Percentiles rank a stretch among this genome's conserved stretches.
These are phyloP conservation scores for Chaenodraco wilsoni DNA, from an alignment of 2,797 vertebrate genomes.

Conservation along the genomic window DNA sequence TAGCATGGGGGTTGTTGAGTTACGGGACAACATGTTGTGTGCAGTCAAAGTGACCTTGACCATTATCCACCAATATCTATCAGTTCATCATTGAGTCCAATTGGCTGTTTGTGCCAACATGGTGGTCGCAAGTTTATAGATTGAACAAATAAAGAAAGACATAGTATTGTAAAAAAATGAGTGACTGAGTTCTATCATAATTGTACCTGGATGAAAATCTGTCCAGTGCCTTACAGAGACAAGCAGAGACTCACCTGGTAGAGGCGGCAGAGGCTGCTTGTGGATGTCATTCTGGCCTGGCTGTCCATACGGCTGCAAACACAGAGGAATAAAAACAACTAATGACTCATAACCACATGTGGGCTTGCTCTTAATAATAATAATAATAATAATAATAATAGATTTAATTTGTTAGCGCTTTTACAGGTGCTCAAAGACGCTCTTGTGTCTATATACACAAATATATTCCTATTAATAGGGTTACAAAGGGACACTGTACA, in stretches of 20 bases:
- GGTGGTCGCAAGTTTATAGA: background rate
- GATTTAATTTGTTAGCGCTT: too few species aligned
- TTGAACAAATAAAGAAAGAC: background rate
- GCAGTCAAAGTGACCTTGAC: too few species aligned
- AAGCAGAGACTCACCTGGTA: slow-evolving; percentile 79
- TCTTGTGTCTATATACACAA: background rate
- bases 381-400: too few species aligned
- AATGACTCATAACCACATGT: slow-evolving; percentile 22
- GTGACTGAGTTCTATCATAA: background rate
- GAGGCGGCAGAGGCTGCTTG: slow-evolving; percentile 86
- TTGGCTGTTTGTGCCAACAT: too few species aligned
- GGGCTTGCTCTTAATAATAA: background rate
- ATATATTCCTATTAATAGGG: slow-evolving; percentile 4
- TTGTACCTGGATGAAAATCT: background rate
- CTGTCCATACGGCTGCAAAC: slow-evolving; percentile 85
- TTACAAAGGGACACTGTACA: slow-evolving; percentile 11
- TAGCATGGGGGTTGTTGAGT: too few species aligned
- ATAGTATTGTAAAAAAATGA: background rate
- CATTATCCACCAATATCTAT: too few species aligned
- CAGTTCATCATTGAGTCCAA: too few species aligned
- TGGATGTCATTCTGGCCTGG: slow-evolving; percentile 85
- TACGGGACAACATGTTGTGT: too few species aligned
- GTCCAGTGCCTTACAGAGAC: background rate
- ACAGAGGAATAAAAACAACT: slow-evolving; percentile 37
- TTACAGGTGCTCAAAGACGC: too few species aligned